Conservation (phyloP, 2,113 vertebrate genomes). For the Dolichallabes microphthalmus region DNA sequence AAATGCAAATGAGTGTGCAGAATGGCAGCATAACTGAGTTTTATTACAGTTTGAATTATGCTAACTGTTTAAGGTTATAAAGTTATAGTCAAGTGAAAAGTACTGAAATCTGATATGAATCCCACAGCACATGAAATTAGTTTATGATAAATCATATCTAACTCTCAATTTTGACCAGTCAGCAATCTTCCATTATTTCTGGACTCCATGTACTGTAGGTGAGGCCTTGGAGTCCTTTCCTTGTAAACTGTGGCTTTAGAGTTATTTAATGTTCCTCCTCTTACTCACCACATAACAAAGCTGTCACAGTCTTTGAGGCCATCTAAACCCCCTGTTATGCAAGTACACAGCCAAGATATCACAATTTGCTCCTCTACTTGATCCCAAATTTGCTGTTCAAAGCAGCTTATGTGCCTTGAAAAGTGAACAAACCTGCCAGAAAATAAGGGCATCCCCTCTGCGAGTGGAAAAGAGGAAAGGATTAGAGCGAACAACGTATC, state of each 20-base stretch:
- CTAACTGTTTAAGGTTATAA: conserved; percentile 10
- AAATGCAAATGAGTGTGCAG: conserved; percentile 16
- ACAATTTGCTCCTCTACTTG: conserved; percentile 25
- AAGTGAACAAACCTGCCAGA: conserved; percentile 54
- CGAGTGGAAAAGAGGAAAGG: conserved; percentile 44
- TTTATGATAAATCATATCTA: conserved; percentile 7
- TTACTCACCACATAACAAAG: conserved; percentile 51
- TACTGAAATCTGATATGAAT: neutral
- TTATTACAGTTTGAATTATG: conserved; percentile 17
- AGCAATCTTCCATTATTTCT: conserved; percentile 9
- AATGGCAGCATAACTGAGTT: conserved; percentile 5
- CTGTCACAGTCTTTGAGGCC: conserved; percentile 50
- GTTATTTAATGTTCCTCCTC: conserved; percentile 49
- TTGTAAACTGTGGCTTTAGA: neutral
- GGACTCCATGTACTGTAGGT: neutral
- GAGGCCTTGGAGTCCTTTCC: neutral
- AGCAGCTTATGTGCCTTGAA: conserved; percentile 61
- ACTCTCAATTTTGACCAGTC: conserved; percentile 18
- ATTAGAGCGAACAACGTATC: conserved; percentile 51
- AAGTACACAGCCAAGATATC: conserved; percentile 14
- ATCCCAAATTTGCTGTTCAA: conserved; percentile 47
- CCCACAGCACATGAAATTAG: neutral
- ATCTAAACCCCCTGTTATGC: conserved; percentile 26
- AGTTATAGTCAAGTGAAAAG: conserved; percentile 1
- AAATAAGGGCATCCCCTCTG: conserved; percentile 49